Conservation (phyloP, 2,888 invertebrate genomes). For the Hirtodrosophila cameraria region DNA sequence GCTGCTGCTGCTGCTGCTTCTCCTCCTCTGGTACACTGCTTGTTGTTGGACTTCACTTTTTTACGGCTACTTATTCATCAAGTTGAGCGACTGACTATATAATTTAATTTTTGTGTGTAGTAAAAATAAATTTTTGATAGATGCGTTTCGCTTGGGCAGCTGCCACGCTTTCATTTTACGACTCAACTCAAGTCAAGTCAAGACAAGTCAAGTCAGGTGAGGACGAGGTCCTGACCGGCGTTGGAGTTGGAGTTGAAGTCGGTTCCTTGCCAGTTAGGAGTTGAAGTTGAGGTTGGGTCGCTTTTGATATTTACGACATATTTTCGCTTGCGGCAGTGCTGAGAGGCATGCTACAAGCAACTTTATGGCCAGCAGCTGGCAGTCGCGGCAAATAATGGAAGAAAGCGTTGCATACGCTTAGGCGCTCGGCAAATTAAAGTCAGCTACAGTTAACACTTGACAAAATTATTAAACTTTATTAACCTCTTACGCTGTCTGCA, state of each 20-base stretch:
- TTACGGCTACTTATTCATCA: conserved; percentile 76
- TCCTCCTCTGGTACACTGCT: conserved; percentile 5
- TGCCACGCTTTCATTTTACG: conserved; percentile 44
- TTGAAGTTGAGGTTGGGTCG: background rate
- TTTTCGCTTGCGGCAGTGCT: conserved; percentile 35
- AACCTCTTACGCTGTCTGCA: conserved; percentile 62
- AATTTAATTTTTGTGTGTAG: conserved; percentile 74
- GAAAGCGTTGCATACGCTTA: conserved; percentile 44
- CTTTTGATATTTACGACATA: conserved; percentile 47
- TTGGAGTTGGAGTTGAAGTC: background rate
- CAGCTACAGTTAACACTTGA: conserved; percentile 61
- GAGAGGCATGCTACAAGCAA: conserved; percentile 29
- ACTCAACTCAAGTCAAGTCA: too few species aligned
- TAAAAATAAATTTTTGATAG: conserved; percentile 77
- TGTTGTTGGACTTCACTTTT: conserved; percentile 49
- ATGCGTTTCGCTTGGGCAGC: conserved; percentile 48
- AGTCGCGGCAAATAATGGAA: conserved; percentile 6
- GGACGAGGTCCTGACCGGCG: background rate
- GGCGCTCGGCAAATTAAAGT: conserved; percentile 54
- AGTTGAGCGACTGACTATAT: conserved; percentile 75
- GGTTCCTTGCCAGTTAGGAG: background rate
- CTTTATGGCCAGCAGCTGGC: conserved; percentile 46
- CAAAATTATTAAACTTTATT: conserved; percentile 75
- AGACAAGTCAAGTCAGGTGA: too few species aligned
- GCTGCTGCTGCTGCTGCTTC: too few species aligned